Percentiles rank a stretch among this genome's conserved stretches.
Evolutionary conservation across 2,797 vertebrate species (phyloP).

Genomic region (Eurystomus glaucurus): DNA sequence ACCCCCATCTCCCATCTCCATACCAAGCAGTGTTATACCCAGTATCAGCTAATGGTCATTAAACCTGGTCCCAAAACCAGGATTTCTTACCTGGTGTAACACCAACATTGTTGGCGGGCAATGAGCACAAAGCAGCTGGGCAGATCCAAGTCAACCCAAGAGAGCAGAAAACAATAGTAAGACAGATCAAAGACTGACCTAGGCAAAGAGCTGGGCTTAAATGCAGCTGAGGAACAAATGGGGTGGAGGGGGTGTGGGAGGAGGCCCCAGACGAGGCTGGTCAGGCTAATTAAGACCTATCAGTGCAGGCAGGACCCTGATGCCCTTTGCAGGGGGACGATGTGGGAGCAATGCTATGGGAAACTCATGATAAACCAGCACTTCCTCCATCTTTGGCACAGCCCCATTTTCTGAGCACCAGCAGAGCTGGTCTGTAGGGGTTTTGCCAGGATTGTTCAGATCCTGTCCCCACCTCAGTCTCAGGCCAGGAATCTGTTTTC

Average conservation of each 20-base stretch:
- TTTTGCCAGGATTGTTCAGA: not conserved
- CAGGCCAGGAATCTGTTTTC: not conserved
- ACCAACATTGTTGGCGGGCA: rapidly evolving
- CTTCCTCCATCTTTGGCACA: not conserved
- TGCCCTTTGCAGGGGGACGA: not conserved
- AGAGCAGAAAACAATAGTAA: rapidly evolving
- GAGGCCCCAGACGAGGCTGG: not conserved
- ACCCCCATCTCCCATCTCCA: not conserved
- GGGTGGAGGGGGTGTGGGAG: not conserved
- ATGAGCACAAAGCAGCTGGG: not conserved
- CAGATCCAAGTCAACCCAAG: not conserved
- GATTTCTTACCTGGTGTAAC: not conserved
- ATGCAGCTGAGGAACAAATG: not conserved
- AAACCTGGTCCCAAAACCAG: not conserved
- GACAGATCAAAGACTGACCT: rapidly evolving
- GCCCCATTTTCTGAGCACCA: not conserved
- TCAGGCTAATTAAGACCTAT: not conserved
- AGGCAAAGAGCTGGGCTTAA: not conserved
- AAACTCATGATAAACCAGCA: not conserved
- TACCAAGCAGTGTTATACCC: not conserved
- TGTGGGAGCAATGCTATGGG: not conserved
- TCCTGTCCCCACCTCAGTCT: not conserved
- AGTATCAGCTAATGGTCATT: too few species aligned
- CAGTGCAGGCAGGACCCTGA: not conserved
- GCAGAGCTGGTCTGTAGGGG: not conserved